Percentiles rank a stretch among this genome's conserved stretches.
phyloP scores from a whole-genome alignment of 1,140 invertebrate species.

The Drosophila novamexicana region DNA sequence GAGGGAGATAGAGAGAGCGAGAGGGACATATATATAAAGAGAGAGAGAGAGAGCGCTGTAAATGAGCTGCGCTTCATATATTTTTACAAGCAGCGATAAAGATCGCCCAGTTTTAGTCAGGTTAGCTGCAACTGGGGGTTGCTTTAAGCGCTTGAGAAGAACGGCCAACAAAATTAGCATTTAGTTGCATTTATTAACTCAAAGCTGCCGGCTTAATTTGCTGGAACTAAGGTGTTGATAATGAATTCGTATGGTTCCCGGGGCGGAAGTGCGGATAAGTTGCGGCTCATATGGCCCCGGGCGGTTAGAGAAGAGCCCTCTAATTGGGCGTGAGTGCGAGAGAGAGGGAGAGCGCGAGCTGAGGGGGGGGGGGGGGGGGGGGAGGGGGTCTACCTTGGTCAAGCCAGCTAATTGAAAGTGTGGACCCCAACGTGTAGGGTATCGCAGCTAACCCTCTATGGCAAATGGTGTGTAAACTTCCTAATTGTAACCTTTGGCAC shows the following conservation, averaged over 20 bases:
- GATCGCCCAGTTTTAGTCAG: conserved; percentile 50
- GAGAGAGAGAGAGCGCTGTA: conserved; percentile 25
- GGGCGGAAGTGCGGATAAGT: conserved; percentile 52
- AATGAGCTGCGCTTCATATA: conserved; percentile 48
- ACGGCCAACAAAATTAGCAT: conserved; percentile 37
- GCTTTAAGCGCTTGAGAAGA: conserved; percentile 11
- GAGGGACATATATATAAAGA: neutral
- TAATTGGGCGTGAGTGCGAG: conserved; percentile 31
- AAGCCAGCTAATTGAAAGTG: conserved; percentile 22
- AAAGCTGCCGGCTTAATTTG: conserved; percentile 72
- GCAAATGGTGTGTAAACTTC: conserved; percentile 82
- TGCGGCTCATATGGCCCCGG: conserved; percentile 15
- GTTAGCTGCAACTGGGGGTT: conserved; percentile 40
- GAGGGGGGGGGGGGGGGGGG: neutral
- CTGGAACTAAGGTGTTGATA: conserved; percentile 82
- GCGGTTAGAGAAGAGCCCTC: conserved; percentile 7
- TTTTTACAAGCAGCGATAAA: conserved; percentile 58
- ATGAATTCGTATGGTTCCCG: conserved; percentile 47
- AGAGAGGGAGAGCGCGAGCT: neutral
- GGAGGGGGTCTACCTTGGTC: neutral
- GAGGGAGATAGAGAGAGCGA: neutral
- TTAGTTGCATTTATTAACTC: conserved; percentile 76
- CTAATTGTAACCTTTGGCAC: conserved; percentile 83
- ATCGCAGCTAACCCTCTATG: conserved; percentile 33
- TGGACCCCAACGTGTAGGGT: neutral